Base-by-base conservation (phyloP, 2,888 invertebrate genomes). In the Atherix ibis region DNA sequence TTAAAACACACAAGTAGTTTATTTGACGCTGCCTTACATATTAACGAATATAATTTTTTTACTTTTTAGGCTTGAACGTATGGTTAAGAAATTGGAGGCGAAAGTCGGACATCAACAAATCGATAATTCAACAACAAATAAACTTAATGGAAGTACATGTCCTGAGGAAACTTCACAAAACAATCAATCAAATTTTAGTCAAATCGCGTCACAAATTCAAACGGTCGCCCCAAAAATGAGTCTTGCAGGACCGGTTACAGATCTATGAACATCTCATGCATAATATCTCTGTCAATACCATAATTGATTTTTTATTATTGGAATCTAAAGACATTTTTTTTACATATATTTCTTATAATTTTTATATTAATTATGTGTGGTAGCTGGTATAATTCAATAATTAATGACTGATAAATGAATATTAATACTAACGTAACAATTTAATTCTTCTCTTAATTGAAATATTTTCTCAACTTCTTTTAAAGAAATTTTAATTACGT, bases 181-280 rank as follows among this genome's bases (percentile, higher is more conserved):
- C 10, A 26, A 5, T 26, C 26, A 26, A 5, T 26, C 26, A 5
- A 35, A 35, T 18, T 24, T 35, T 25, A 31, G 25, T 18, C 31
- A 22, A 2, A n/a, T n/a, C n/a, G 5, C 37, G 29, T 39, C 43
- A 35, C 43, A 43, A 40, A 37, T 43, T 15, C 42, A 43, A 35
- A 38, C 24, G 27, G 26, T 36, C 32, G 40, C 51, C 25, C 44
- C 50, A 22, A 58, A 55, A 46, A 43, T 58, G 43, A 55, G 54
- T 46, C 47, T 56, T 32, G 53, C 59, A 31, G 58, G 58, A 18
- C 58, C 58, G 27, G 54, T 60, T 38, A 60, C 60, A 25, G 60
- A 60, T 46, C 58, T 60, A 54, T 59, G n/a, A n/a, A n/a, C n/a
- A n/a, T n/a, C n/a, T n/a, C n/a, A n/a, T n/a, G n/a, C n/a, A n/a